Evolutionary conservation across 2,797 vertebrate genomes (phyloP).

Genomic region (Psittacula echo): DNA sequence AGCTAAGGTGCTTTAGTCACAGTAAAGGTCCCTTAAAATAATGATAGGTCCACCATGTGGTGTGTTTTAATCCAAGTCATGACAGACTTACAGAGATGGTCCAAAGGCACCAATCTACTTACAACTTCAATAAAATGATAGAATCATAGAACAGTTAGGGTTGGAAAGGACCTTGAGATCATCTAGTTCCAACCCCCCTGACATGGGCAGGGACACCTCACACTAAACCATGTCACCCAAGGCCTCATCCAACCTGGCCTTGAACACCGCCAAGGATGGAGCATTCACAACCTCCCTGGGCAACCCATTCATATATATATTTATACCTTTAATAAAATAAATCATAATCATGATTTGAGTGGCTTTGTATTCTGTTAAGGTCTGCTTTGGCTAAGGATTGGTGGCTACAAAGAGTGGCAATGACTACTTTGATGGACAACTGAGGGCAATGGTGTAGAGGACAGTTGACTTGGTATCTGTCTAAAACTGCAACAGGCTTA

Average conservation of each 20-base stretch:
- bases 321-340: not conserved
- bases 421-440: not conserved
- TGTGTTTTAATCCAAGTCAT: not conserved
- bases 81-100: not conserved
- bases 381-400: not conserved
- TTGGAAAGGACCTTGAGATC: too few relatives aligned
- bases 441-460: not conserved
- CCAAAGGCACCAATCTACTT: not conserved
- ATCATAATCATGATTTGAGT: not conserved
- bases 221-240: too few relatives aligned
- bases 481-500: not conserved
- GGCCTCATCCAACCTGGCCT: too few relatives aligned
- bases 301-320: not conserved
- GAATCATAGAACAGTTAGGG: too few relatives aligned
- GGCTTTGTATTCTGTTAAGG: not conserved
- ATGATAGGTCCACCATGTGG: not conserved
- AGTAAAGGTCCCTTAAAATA: not conserved
- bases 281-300: too few relatives aligned
- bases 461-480: not conserved
- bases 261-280: too few relatives aligned
- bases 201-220: too few relatives aligned
- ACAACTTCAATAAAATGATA: not conserved
- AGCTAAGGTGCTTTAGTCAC: not conserved
- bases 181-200: too few relatives aligned
- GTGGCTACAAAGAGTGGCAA: not conserved